phyloP scores from a whole-genome alignment of 2,113 vertebrate genomes.

The Pagrus major region DNA sequence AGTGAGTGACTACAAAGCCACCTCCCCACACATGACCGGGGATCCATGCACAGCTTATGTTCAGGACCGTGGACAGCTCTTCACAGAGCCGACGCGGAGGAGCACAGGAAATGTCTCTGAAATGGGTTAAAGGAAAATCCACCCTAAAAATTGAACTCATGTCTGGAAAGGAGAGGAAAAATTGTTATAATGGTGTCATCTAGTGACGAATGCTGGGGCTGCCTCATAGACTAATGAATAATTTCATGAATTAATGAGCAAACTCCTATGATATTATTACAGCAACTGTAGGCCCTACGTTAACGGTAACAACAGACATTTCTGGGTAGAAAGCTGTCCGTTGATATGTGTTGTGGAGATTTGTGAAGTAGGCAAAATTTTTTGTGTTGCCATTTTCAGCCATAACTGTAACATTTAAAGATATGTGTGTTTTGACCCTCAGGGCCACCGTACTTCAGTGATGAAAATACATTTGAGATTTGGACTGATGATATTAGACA shows the following conservation, averaged over 20 bases:
- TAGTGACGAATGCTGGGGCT: slow-evolving; percentile 8
- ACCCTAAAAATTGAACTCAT: not conserved
- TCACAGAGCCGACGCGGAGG: slow-evolving; percentile 31
- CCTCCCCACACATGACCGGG: slow-evolving; percentile 52
- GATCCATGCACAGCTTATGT: slow-evolving; percentile 51
- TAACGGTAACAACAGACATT: too few species aligned
- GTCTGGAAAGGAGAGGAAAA: not conserved
- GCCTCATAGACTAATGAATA: not conserved
- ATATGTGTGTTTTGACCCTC: too few species aligned
- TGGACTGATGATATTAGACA: not conserved
- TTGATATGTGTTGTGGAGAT: too few species aligned
- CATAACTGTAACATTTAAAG: too few species aligned
- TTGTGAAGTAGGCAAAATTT: too few species aligned
- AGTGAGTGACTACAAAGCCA: slow-evolving; percentile 71
- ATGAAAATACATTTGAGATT: not conserved
- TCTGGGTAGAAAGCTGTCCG: too few species aligned
- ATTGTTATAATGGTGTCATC: not conserved
- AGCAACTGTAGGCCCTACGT: not conserved
- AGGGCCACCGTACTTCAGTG: not conserved
- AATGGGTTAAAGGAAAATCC: slow-evolving; percentile 5
- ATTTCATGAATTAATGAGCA: not conserved
- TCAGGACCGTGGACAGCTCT: slow-evolving; percentile 74
- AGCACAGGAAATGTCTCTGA: slow-evolving; percentile 13
- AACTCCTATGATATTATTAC: not conserved
- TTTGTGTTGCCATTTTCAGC: too few species aligned